Base-by-base conservation (phyloP, 1,140 invertebrate species). In the Calephelis virginiensis region DNA sequence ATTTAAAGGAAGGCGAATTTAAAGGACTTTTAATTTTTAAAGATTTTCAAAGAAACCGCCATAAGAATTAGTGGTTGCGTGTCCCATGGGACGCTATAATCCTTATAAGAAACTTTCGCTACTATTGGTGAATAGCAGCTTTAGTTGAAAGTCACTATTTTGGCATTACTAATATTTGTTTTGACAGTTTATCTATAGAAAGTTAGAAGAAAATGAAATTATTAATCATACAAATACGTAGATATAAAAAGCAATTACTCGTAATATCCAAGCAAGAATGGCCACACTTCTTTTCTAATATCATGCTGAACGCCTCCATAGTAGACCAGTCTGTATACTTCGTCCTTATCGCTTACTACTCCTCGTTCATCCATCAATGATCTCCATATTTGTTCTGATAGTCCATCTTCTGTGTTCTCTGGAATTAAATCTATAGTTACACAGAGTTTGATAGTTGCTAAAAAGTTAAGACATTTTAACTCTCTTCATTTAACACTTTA, bases 181-280 rank as follows among this genome's bases (percentile, higher is more conserved):
- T 53, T 53, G 13, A 53, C 6, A 43, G 40, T 43, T 6, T 1
- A 43, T 9, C 40, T 43, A 6, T 43, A 9, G 8, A 43, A 43
- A 43, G n/a, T 12, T 6, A 12, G n/a, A 48, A 12, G 8, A 6
- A 46, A 11, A 9, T 5, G 8, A 46, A 5, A 46, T 9, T 1
- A 46, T 5, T 2, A 46, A 46, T 46, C 7, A 9, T 9, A 11
- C 7, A 46, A 5, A 46, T 46, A n/a, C n/a, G n/a, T n/a, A 9
- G 4, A 9, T 12, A 48, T 48, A 5, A 40, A 28, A 12, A 37
- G 6, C 43, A 80, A 82, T 86, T 61, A 93, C 82, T 94, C 92
- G 78, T 97, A 97, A 90, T 98, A 96, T 45, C 96, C 96, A 9
- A 98, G 89, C 43, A 99, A 92, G 83, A 97, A 98, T 0, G 97